Evolutionary conservation across 2,113 vertebrate genomes (phyloP), one percentile per base, ranked within the genome.

Genomic region (Smithornis capensis): DNA sequence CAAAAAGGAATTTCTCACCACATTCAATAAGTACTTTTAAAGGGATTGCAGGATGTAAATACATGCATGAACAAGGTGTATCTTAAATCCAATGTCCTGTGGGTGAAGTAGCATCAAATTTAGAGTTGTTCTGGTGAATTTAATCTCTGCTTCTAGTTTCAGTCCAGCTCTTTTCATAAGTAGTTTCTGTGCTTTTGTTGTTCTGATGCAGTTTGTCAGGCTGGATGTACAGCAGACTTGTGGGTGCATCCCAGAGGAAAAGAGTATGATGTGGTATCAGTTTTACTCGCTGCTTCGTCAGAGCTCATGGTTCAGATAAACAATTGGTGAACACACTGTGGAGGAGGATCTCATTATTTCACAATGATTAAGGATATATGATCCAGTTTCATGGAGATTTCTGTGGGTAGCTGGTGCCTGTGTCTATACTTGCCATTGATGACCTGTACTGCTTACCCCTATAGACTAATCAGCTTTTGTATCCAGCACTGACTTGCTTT

Each of bases 291-390:
- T 31, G 31, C 69, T 86, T 73, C 40, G 19, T 63, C 13, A 53
- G 68, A 90, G 50, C 38, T 88, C 14, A 2, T 59, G 83, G 91
- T 71, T 92, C 79, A 74, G 62, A 42, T 50, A 59, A 91, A 45
- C 28, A 67, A 2, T 60, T 75, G 29, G 37, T n/a, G 25, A 90
- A 29, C n/a, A 25, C 33, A 40, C 19, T 19, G 40, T 53, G 40
- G n/a, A 63, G 56, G 53, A 78, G 81, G 59, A 71, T 96, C 50
- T 37, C 57, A 18, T 76, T 71, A 56, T 77, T 95, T 83, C 63
- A 44, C 44, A 52, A 2, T n/a, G 22, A 67, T 85, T 95, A 81
- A 96, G 95, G 87, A 87, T 82, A 12, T 70, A 7, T 63, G 14
- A 7, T 59, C 6, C 38, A 62, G 62, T 85, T 83, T 83, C 33